Evolutionary conservation across 2,888 invertebrate genomes (phyloP).

Genomic region (Elmis aenea): DNA sequence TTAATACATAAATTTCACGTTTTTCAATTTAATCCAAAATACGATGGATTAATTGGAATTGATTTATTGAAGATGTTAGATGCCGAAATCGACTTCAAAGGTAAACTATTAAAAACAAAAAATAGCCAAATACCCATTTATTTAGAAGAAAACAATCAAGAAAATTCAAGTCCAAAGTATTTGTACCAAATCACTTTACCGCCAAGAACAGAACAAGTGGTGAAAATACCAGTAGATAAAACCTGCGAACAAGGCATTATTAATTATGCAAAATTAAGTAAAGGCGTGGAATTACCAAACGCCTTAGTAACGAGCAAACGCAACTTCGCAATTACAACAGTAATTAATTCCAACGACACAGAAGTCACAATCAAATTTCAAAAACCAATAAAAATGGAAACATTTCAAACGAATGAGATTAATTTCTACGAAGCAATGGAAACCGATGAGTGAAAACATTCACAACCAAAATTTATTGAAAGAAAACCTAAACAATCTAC

Average conservation of each 20-base stretch:
- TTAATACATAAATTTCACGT: too few species aligned
- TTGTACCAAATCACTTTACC: background rate
- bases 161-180: background rate
- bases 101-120: conserved; percentile 1
- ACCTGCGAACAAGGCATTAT: background rate
- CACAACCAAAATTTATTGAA: too few species aligned
- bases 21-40: conserved; percentile 2
- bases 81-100: background rate
- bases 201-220: background rate
- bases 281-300: background rate
- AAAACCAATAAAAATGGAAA: too few species aligned
- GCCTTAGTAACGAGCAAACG: background rate
- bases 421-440: too few species aligned
- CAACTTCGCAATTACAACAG: background rate
- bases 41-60: conserved; percentile 3
- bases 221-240: background rate
- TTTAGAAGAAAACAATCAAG: too few species aligned
- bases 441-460: too few species aligned
- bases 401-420: too few species aligned
- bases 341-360: background rate
- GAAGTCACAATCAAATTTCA: too few species aligned
- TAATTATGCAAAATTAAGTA: background rate
- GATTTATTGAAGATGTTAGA: conserved; percentile 1
- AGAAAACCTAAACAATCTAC: conserved; percentile 1
- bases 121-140: background rate